phyloP scores from a whole-genome alignment of 2,888 invertebrate species.

The Tuberolachnus salignus region DNA sequence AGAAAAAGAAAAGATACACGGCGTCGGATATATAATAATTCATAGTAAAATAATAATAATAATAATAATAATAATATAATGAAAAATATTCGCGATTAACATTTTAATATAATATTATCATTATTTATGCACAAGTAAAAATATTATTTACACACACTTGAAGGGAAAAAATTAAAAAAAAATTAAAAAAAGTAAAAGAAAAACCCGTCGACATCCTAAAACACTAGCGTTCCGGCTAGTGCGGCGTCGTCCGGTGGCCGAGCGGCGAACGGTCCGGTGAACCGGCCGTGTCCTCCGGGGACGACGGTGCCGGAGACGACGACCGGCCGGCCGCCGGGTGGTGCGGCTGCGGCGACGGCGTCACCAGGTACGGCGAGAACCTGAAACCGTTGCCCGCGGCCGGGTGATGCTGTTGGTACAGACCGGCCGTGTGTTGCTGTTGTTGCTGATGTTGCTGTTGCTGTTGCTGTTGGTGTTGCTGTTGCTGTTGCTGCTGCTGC shows the following conservation, averaged over 20 bases:
- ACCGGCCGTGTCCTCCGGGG: slow-evolving; percentile 61
- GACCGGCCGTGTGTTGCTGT: slow-evolving; percentile 62
- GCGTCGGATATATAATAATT: not conserved
- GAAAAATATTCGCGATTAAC: not conserved
- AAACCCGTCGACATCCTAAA: not conserved
- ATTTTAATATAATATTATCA: not conserved
- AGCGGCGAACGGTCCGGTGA: slow-evolving; percentile 64
- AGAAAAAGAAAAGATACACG: not conserved
- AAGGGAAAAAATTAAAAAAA: not conserved
- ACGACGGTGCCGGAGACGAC: slow-evolving; percentile 67
- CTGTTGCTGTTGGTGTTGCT: slow-evolving; percentile 61
- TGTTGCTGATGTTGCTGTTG: slow-evolving; percentile 66
- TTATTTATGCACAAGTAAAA: no score
- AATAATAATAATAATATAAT: not conserved
- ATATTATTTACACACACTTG: no score
- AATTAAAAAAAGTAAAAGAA: not conserved
- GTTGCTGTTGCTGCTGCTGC: slow-evolving; percentile 64
- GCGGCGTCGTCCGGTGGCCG: slow-evolving; percentile 64
- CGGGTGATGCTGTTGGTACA: slow-evolving; percentile 65
- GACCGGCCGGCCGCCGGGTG: slow-evolving; percentile 65
- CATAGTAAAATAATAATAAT: no score
- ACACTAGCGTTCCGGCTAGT: slow-evolving; percentile 60
- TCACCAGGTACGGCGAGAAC: slow-evolving; percentile 62
- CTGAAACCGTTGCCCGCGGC: slow-evolving; percentile 57
- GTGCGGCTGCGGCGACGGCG: slow-evolving; percentile 63